phyloP scores from a whole-genome alignment of 2,113 vertebrate genomes.

The Notarius lentiginosus region DNA sequence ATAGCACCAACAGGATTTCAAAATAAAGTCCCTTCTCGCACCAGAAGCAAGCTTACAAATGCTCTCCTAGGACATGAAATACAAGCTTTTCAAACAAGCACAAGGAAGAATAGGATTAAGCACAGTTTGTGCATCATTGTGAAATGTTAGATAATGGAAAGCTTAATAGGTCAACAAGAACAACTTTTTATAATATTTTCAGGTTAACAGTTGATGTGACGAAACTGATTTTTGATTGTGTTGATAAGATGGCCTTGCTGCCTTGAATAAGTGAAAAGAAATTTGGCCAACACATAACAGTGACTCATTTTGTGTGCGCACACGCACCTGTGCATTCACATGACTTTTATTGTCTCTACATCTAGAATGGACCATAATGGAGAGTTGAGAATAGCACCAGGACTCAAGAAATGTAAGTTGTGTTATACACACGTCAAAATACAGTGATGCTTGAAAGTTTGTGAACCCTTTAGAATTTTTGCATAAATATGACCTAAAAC shows the following conservation, averaged over 20 bases:
- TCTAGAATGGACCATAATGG: background rate
- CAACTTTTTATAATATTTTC: background rate
- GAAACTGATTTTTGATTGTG: too few species aligned
- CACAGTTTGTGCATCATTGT: background rate
- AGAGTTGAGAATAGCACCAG: background rate
- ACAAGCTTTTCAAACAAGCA: background rate
- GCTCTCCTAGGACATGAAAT: background rate
- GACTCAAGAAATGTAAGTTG: conserved; percentile 28
- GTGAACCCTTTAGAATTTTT: too few species aligned
- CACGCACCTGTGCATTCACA: background rate
- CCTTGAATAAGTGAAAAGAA: background rate
- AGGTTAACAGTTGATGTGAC: too few species aligned
- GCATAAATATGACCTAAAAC: too few species aligned
- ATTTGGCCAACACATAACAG: background rate
- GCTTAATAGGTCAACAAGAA: background rate
- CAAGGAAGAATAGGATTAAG: background rate
- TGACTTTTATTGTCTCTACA: background rate
- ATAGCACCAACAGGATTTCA: too few species aligned
- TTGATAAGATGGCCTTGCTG: background rate
- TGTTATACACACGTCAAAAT: background rate
- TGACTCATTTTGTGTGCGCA: background rate
- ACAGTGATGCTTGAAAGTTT: too few species aligned
- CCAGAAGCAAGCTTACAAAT: background rate
- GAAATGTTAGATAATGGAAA: too few species aligned
- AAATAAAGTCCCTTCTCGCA: too few species aligned